Conservation (phyloP, 2,888 invertebrate species). For the Monochamus alternatus region DNA sequence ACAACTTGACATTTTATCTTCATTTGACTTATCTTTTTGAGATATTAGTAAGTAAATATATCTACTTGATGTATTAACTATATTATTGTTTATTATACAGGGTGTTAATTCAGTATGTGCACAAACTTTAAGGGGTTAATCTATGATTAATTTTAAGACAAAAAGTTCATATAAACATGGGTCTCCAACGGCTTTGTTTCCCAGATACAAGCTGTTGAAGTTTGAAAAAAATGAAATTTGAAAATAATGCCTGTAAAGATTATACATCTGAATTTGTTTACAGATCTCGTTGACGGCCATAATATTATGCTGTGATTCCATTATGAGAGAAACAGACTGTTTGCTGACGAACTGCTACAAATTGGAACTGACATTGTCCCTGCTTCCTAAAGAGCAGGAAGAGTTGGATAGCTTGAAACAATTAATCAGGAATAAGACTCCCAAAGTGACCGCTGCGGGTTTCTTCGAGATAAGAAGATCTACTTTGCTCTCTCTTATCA, state of each 20-base stretch:
- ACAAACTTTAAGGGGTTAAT: no score
- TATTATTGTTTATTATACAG: no score
- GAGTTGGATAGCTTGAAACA: constrained; percentile 20
- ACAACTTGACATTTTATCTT: no score
- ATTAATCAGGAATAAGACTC: constrained; percentile 5
- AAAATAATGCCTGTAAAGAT: no score
- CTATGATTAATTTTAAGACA: no score
- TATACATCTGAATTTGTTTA: neutral
- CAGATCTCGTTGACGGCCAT: constrained; percentile 13
- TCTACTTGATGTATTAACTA: no score
- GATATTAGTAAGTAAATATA: neutral
- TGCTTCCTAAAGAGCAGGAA: constrained; percentile 1
- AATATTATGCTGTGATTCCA: constrained; percentile 32
- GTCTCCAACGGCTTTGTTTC: no score
- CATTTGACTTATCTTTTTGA: neutral
- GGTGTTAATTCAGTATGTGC: no score
- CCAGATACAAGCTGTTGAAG: no score
- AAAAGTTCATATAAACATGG: no score
- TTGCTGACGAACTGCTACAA: constrained; percentile 31
- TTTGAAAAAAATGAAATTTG: no score
- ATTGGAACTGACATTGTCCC: constrained; percentile 12
- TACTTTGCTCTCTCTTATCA: constrained; percentile 22
- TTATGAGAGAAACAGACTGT: neutral
- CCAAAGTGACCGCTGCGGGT: constrained; percentile 19
- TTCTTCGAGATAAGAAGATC: constrained; percentile 25